phyloP scores from a whole-genome alignment of 2,113 vertebrate genomes.

The Colistium nudipinnis region DNA sequence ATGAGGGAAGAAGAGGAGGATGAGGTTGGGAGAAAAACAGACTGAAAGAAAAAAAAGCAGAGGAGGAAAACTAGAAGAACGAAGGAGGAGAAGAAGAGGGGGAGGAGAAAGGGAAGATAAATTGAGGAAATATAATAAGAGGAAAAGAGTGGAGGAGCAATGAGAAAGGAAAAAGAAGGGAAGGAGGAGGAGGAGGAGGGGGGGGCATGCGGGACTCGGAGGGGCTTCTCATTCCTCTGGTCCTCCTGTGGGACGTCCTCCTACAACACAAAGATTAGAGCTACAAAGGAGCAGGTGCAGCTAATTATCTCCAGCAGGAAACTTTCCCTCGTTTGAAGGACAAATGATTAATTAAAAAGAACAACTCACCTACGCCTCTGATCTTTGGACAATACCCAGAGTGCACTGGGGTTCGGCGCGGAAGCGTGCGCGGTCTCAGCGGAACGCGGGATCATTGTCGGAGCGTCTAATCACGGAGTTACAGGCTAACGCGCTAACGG shows the following conservation, averaged over 20 bases:
- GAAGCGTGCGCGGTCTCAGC: conserved; percentile 36
- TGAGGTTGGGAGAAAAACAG: background rate
- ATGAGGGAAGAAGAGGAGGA: background rate
- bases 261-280: conserved; percentile 83
- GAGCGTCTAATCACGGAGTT: conserved; percentile 63
- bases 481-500: conserved; percentile 40
- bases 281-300: conserved; percentile 80
- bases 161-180: background rate
- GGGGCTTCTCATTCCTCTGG: conserved; percentile 78
- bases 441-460: conserved; percentile 68
- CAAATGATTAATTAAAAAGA: conserved; percentile 84
- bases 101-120: background rate
- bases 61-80: background rate
- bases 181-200: background rate
- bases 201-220: conserved; percentile 41
- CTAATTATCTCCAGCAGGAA: conserved; percentile 81
- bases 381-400: conserved; percentile 76
- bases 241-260: conserved; percentile 73
- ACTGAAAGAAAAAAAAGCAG: background rate
- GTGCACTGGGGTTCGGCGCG: conserved; percentile 30
- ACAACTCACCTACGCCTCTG: conserved; percentile 77
- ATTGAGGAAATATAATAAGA: conserved; percentile 1
- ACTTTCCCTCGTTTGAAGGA: conserved; percentile 82
- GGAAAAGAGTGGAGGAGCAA: background rate
- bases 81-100: background rate